These are phyloP conservation scores for Bombus haemorrhoidalis DNA, from an alignment of 1,140 invertebrate genomes.

Conservation along the genomic window DNA sequence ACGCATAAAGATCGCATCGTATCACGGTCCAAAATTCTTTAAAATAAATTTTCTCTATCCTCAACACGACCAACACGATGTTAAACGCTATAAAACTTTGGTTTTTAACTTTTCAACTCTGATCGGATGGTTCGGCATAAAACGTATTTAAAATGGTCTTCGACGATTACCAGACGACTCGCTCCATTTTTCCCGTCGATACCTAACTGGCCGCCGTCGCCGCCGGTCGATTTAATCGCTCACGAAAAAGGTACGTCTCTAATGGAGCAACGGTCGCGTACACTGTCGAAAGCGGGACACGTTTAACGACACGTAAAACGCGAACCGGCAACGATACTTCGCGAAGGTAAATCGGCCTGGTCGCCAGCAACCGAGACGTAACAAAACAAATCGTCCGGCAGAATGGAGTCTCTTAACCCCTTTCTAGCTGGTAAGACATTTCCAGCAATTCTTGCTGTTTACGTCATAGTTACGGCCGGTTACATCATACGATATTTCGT, in stretches of 20 bases:
- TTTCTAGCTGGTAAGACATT: constrained; percentile 5
- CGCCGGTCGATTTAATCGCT: constrained; percentile 14
- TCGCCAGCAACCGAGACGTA: constrained; percentile 14
- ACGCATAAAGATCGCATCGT: not conserved
- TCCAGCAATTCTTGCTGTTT: not conserved
- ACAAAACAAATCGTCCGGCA: constrained; percentile 16
- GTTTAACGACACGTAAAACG: constrained; percentile 49
- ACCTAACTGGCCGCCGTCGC: not conserved
- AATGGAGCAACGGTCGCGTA: constrained; percentile 9
- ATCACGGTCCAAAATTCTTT: not conserved
- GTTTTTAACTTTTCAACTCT: not conserved
- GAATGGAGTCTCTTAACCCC: constrained; percentile 3
- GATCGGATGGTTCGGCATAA: not conserved
- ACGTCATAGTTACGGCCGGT: not conserved
- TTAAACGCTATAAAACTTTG: not conserved
- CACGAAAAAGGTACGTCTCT: constrained; percentile 13
- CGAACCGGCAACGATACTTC: constrained; percentile 20
- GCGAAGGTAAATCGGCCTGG: constrained; percentile 23
- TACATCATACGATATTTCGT: no score
- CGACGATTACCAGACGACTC: not conserved
- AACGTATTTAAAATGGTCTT: constrained; percentile 21
- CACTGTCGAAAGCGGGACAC: constrained; percentile 37
- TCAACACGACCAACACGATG: not conserved
- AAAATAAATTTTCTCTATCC: not conserved
- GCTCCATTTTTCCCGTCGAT: not conserved